These are phyloP conservation scores for Anthoscopus minutus DNA, from an alignment of 2,113 vertebrate species.

Conservation along the genomic window DNA sequence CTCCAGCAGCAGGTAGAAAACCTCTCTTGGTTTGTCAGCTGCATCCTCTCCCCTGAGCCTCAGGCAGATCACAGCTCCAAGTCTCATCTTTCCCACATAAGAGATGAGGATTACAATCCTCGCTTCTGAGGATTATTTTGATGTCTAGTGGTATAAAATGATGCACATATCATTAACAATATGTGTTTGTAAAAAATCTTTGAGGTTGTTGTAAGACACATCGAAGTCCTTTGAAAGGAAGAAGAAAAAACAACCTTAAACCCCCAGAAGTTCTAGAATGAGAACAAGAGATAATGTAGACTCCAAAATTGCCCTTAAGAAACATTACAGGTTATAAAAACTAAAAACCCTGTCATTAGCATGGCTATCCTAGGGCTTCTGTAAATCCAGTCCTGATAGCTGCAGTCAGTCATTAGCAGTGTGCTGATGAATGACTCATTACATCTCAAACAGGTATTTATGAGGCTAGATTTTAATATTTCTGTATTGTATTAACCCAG, in stretches of 20 bases:
- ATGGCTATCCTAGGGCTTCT: not conserved
- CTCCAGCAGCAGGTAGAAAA: slow-evolving; percentile 5
- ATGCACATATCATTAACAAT: not conserved
- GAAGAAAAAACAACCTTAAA: not conserved
- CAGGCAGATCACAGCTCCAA: not conserved
- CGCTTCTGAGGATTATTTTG: not conserved
- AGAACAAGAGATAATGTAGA: not conserved
- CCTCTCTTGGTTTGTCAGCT: not conserved
- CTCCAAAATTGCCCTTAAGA: not conserved
- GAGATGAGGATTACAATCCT: not conserved
- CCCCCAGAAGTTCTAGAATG: not conserved
- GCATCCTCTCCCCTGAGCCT: not conserved
- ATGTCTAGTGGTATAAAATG: not conserved
- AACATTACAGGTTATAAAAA: not conserved
- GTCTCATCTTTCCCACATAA: not conserved
- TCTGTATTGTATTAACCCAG: not conserved
- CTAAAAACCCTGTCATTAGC: not conserved
- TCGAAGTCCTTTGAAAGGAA: not conserved
- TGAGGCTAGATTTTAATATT: not conserved
- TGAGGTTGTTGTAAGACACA: not conserved
- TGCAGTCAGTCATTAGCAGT: slow-evolving; percentile 1
- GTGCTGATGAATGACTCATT: slow-evolving; percentile 20
- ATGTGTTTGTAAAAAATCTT: not conserved
- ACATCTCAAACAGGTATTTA: not conserved
- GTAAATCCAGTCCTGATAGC: not conserved